Evolutionary conservation across 2,797 vertebrate genomes (phyloP), one percentile per base, ranked within the genome.

Genomic region (Geranospiza caerulescens): DNA sequence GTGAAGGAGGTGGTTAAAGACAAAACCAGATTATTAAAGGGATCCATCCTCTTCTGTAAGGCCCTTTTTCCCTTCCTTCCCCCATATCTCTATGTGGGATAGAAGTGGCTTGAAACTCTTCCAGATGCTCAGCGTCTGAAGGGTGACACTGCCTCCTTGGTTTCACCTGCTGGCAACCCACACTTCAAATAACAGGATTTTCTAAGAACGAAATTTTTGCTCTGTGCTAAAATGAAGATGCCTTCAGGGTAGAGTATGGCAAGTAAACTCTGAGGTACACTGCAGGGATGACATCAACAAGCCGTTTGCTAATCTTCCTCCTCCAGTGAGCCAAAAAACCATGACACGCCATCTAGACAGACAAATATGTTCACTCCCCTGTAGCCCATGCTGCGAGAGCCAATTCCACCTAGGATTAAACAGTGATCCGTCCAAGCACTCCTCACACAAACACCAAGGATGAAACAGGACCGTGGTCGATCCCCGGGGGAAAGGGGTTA

Each of bases 311-410:
- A 16, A 26, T 76, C 42, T 74, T 89, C 36, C 18, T n/a, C n/a
- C 18, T 63, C 25, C 45, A 23, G 18, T 22, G 26, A 80, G 53
- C 10, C 15, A 63, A 64, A 73, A 78, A 64, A 15, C 0, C 27
- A n/a, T 15, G 53, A 36, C 14, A 2, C 2, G 3, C 7, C 50
- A 53, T 23, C 33, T 3, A 11, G 47, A 23, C 6, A 53, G 45
- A 26, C 2, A 78, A 50, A 74, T 20, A 1, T 0, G 1, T 11
- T 67, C 40, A 14, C 26, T 62, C 58, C 60, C 64, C 42, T 40
- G 4, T 4, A 12, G 27, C 14, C 55, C 0, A 0, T 11, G 26
- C 23, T 64, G 44, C 0, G 1, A 67, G 2, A 87, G 48, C 29
- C 53, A 76, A 1, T 59, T 70, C 50, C 45, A 10, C 6, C 50